Evolutionary conservation across 2,888 invertebrate species (phyloP), one percentile per base, ranked within the genome.

Genomic region (Caenorhabditis sp.): DNA sequence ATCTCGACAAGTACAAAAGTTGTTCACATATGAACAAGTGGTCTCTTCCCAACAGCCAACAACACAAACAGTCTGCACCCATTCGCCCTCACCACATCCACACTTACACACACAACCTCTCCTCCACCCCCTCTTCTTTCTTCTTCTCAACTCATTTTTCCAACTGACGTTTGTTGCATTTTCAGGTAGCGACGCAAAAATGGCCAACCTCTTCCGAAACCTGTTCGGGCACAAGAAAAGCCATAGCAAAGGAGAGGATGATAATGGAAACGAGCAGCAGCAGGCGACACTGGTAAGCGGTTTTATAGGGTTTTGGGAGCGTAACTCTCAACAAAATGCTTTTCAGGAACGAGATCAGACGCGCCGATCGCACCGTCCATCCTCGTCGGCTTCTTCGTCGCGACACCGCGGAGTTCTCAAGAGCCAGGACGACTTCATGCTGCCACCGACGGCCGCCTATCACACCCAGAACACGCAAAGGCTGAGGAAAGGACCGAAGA

Each of bases 361-460:
- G 11, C 70, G 76, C 3, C 62, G 76, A 20, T 76, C 76, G 8
- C 32, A 46, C 13, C 70, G 70, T 3, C 26, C 59, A 2, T 32
- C 63, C 0, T 26, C 50, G 2, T n/a, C 58, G 4, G 22, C 70
- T 5, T 62, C n/a, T n/a, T n/a, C n/a, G n/a, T n/a, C n/a, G n/a
- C n/a, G n/a, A n/a, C n/a, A n/a, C n/a, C n/a, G n/a, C n/a, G n/a
- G n/a, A n/a, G n/a, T n/a, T n/a, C n/a, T n/a, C n/a, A n/a, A n/a
- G n/a, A n/a, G n/a, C n/a, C n/a, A 61, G 11, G 77, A 77, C 20
- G 77, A 77, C 63, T 58, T 61, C 43, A 72, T 72, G 71, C 66
- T 77, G 11, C 77, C 77, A 13, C 37, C 72, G n/a, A 79, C 77
- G 8, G 79, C 79, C 27, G 77, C 79, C 24, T 81, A 79, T 59